Base-by-base conservation (phyloP, 2,797 vertebrate genomes). In the Alca torda region DNA sequence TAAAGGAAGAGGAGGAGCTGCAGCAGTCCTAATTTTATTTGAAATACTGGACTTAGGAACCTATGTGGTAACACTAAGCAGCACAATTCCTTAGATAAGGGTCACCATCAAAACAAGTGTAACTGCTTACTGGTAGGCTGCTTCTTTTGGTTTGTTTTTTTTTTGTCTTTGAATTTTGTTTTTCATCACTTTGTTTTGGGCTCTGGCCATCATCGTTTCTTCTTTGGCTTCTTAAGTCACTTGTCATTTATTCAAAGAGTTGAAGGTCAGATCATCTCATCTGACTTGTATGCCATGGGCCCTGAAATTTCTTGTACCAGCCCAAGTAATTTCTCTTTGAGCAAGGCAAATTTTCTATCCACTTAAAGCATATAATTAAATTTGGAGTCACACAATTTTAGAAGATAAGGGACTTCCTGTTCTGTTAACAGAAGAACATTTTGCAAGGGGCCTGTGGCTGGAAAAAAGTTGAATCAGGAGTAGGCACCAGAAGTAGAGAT, bases 341-440 rank as follows among this genome's bases (percentile, higher is more conserved):
- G 77, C 78, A 92, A 94, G 88, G 13, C 35, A 39, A 74, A 87
- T 94, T 92, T 94, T 69, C 70, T 90, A 14, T 56, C 48, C 30
- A 35, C 63, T 51, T 93, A 64, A 64, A 90, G 46, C 43, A 76
- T 84, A 61, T 90, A 81, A 96, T 94, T 95, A 95, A 54, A 76
- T 65, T 76, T 74, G 75, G 81, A 96, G 89, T 92, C 81, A 95
- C 31, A 63, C 67, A 70, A 13, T 73, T 84, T 79, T 50, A 89
- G 70, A 87, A 92, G 68, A 95, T 93, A 90, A 95, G 77, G 74
- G 68, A 93, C 86, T 95, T 97, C 86, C 95, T 95, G 89, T 87
- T 84, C 94, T 74, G 19, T 82, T 96, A 89, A 82, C 84, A 93
- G 35, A 56, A 64, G 28, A 77, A 65, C 5, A 5, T 54, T 43